Conservation (phyloP, 2,113 vertebrate genomes). For the Callithrix jacchus region DNA sequence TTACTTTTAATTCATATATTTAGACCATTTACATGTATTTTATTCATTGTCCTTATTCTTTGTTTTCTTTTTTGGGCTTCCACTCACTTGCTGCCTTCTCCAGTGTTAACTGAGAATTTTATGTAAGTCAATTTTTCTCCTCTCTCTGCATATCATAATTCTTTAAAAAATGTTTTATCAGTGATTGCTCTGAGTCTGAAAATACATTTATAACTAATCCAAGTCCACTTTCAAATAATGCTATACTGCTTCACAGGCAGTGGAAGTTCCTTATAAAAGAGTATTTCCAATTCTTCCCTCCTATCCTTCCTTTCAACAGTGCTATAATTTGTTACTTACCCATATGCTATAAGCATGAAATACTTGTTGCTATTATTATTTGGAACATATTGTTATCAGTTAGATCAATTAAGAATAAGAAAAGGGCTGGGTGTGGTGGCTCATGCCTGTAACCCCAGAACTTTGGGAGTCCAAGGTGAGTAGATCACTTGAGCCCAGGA, state of each 20-base stretch:
- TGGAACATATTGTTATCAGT: not conserved
- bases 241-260: not conserved
- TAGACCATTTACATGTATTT: not conserved
- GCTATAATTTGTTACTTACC: not conserved
- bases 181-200: not conserved
- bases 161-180: not conserved
- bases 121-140: not conserved
- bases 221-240: not conserved
- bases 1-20: constrained; percentile 3
- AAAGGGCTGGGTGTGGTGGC: not conserved
- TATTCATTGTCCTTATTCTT: not conserved
- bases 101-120: not conserved
- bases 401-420: constrained; percentile 2
- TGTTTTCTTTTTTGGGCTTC: not conserved
- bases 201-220: not conserved
- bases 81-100: not conserved
- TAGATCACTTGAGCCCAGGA: too few species aligned
- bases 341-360: not conserved
- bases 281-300: not conserved
- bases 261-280: not conserved
- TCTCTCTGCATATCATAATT: not conserved
- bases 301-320: not conserved
- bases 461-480: too few species aligned
- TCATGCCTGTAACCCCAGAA: too few species aligned
- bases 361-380: not conserved